These are phyloP conservation scores for Pyrrhosoma nymphula DNA, from an alignment of 2,888 invertebrate genomes.

Conservation along the genomic window DNA sequence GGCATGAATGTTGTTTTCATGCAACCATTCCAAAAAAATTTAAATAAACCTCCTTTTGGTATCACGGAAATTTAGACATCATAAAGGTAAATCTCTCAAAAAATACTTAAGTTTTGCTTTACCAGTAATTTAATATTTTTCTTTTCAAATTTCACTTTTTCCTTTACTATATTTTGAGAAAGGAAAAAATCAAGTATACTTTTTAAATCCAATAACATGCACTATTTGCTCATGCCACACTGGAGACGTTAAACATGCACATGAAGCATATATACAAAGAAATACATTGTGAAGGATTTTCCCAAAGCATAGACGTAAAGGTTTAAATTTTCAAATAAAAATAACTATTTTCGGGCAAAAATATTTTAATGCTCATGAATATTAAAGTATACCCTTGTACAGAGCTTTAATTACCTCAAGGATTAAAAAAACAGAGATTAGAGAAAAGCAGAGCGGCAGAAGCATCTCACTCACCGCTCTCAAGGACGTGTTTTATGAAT, in stretches of 20 bases:
- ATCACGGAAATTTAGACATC: neutral
- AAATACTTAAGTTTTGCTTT: neutral
- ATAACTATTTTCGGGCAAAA: neutral
- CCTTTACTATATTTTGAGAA: neutral
- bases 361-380: conserved; percentile 1
- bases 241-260: neutral
- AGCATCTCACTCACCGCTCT: neutral
- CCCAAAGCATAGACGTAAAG: neutral
- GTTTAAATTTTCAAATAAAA: neutral
- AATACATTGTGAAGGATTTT: neutral
- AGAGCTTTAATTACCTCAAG: neutral
- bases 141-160: neutral
- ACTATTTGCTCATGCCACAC: neutral
- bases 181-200: neutral
- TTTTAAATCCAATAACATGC: neutral
- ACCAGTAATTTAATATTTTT: neutral
- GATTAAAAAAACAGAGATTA: conserved; percentile 42
- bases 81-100: neutral
- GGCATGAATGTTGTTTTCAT: too few species aligned
- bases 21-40: too few species aligned
- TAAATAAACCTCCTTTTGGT: neutral
- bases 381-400: neutral
- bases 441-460: conserved; percentile 12
- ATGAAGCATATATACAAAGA: neutral
- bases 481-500: conserved; percentile 25